Evolutionary conservation across 2,797 vertebrate genomes (phyloP).

Genomic region (Channallabes apus): DNA sequence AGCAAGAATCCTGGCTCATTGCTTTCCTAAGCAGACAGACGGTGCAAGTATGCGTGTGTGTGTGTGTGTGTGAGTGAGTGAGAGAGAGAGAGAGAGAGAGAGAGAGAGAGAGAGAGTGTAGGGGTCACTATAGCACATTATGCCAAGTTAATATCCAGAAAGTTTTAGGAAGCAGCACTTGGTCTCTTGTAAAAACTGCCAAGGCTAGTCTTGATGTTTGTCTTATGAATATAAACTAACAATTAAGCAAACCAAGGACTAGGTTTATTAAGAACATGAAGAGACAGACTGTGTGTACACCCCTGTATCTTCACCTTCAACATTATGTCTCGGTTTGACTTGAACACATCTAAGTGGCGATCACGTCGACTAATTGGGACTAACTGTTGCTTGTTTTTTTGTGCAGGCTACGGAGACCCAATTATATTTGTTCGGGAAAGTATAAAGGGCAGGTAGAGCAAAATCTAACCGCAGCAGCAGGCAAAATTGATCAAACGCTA

Average conservation of each 20-base stretch:
- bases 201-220: constrained; percentile 47
- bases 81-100: no score
- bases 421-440: background rate
- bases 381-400: background rate
- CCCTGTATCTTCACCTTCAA: background rate
- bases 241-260: background rate
- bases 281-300: no score
- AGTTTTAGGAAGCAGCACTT: constrained; percentile 76
- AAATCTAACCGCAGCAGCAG: background rate
- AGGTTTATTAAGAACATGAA: no score
- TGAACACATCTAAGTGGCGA: no score
- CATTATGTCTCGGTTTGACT: no score
- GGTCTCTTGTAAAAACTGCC: constrained; percentile 71
- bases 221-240: background rate
- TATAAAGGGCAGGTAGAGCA: background rate
- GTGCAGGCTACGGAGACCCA: background rate
- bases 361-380: no score
- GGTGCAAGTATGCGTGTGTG: constrained; percentile 19
- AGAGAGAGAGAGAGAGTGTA: no score
- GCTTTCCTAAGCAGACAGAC: constrained; percentile 36
- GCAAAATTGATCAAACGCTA: background rate
- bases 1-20: constrained; percentile 22
- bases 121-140: constrained; percentile 70
- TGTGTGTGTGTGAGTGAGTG: no score
- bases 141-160: constrained; percentile 73